Evolutionary conservation across 2,113 vertebrate genomes (phyloP).

Genomic region (Aphyosemion australe): DNA sequence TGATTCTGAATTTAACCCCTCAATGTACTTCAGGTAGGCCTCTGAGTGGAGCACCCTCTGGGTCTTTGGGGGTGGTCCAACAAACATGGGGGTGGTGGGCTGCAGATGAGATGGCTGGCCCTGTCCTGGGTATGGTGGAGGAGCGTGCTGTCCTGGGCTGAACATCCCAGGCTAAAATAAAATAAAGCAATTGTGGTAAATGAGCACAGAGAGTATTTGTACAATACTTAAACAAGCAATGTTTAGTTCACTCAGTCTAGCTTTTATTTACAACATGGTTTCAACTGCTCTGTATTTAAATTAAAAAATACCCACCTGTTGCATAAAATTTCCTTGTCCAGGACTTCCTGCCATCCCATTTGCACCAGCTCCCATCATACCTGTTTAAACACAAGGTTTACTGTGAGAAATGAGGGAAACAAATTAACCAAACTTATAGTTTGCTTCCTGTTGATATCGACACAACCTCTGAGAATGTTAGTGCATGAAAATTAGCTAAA

Average conservation of each 20-base stretch:
- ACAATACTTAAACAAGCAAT: no score
- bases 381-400: conserved; percentile 71
- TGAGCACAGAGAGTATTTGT: no score
- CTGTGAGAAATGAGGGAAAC: conserved; percentile 3
- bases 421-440: background rate
- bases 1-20: conserved; percentile 92
- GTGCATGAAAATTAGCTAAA: conserved; percentile 36
- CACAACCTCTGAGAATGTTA: conserved; percentile 27
- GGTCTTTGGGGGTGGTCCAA: conserved; percentile 95
- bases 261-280: background rate
- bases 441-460: conserved; percentile 17
- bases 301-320: conserved; percentile 83
- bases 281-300: background rate
- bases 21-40: conserved; percentile 97
- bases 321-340: conserved; percentile 86
- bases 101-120: conserved; percentile 88
- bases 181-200: background rate
- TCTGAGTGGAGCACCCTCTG: conserved; percentile 97
- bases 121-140: conserved; percentile 94
- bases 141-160: conserved; percentile 90
- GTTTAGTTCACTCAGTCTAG: no score
- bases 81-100: conserved; percentile 92
- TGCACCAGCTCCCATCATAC: conserved; percentile 90
- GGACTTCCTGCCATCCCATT: conserved; percentile 91
- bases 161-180: conserved; percentile 87